Conservation (phyloP, 2,888 invertebrate genomes). For the Pyrocoelia pectoralis region DNA sequence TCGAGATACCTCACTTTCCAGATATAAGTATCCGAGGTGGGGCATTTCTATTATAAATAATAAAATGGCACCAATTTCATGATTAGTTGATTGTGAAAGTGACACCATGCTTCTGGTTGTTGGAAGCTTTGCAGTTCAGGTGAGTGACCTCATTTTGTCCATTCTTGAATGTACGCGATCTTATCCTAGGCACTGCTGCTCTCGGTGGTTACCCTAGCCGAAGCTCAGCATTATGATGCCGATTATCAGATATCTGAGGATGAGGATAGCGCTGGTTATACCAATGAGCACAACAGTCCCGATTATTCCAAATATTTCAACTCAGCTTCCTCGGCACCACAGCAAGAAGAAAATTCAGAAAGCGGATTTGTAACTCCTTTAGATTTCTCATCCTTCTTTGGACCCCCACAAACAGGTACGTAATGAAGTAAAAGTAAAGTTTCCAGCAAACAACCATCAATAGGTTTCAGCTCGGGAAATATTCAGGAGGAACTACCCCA, state of each 20-base stretch:
- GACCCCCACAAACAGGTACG: slow-evolving; percentile 59
- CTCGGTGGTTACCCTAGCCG: neutral
- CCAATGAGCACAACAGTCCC: slow-evolving; percentile 41
- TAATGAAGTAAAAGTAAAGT: neutral
- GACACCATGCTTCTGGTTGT: slow-evolving; percentile 50
- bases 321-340: slow-evolving; percentile 41
- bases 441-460: neutral
- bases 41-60: slow-evolving; percentile 54
- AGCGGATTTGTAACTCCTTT: slow-evolving; percentile 58
- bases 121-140: slow-evolving; percentile 53
- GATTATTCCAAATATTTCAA: slow-evolving; percentile 57
- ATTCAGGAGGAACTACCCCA: slow-evolving; percentile 30
- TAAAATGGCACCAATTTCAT: slow-evolving; percentile 48
- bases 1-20: slow-evolving; percentile 54
- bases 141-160: slow-evolving; percentile 37
- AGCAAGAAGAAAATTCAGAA: slow-evolving; percentile 23
- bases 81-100: slow-evolving; percentile 40
- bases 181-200: neutral
- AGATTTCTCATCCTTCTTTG: slow-evolving; percentile 66
- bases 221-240: slow-evolving; percentile 45
- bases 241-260: slow-evolving; percentile 44
- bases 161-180: neutral
- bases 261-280: slow-evolving; percentile 43
- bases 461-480: slow-evolving; percentile 30
- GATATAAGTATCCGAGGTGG: slow-evolving; percentile 47